Evolutionary conservation across 1,140 invertebrate genomes (phyloP).

Genomic region (Neuroterus valhalla): DNA sequence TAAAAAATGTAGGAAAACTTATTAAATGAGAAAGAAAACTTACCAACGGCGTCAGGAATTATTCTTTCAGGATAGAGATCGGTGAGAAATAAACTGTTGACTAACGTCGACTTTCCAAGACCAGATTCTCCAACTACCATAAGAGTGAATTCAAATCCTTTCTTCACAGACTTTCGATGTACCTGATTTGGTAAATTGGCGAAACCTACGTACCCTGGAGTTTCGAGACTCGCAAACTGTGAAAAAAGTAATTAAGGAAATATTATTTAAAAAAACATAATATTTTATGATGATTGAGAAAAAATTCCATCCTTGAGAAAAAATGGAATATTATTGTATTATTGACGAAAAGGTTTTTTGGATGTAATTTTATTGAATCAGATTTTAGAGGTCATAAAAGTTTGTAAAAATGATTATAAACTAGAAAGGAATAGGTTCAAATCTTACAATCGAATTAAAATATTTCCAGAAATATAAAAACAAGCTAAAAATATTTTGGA

Average conservation of each 20-base stretch:
- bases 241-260: constrained; percentile 43
- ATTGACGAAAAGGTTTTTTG: too few relatives aligned
- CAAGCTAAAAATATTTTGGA: too few relatives aligned
- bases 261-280: too few relatives aligned
- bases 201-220: constrained; percentile 93
- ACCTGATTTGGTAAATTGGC: constrained; percentile 98
- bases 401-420: too few relatives aligned
- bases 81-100: constrained; percentile 98
- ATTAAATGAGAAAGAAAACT: constrained; percentile 52
- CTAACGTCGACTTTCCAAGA: constrained; percentile 97
- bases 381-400: too few relatives aligned
- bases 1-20: background rate
- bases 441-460: too few relatives aligned
- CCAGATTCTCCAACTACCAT: constrained; percentile 99
- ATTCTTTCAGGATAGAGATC: constrained; percentile 94
- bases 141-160: constrained; percentile 97
- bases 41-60: constrained; percentile 90
- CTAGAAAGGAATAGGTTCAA: too few relatives aligned
- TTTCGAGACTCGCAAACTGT: constrained; percentile 87
- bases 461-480: too few relatives aligned
- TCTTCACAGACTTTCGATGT: constrained; percentile 96
- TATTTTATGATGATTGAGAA: too few relatives aligned
- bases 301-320: too few relatives aligned
- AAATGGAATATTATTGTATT: too few relatives aligned
- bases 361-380: too few relatives aligned